Evolutionary conservation across 1,140 invertebrate genomes (phyloP), one percentile per base, ranked within the genome.

Genomic region (Drosophila watanabei): DNA sequence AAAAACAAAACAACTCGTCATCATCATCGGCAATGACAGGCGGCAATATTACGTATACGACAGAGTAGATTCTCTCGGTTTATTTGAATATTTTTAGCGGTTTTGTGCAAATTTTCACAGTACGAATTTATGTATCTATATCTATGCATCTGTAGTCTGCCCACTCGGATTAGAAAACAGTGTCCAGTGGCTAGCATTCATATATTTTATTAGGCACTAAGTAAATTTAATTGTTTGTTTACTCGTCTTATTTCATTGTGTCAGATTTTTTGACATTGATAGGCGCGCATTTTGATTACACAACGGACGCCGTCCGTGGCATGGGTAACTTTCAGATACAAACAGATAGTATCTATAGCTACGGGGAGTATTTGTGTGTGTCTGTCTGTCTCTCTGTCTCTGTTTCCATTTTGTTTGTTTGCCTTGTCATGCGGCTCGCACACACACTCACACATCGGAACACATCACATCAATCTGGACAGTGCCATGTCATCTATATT

Each of bases 201-300:
- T 91, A 79, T 91, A 81, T 91, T 91, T 91, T 91, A 91, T 91
- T 83, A 91, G 87, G 80, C 80, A 71, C 83, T 81, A 81, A 91
- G 80, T 79, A 91, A 61, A 91, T 88, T 91, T 91, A 91, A 91
- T 91, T 91, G 87, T 91, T 91, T 91, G 87, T 91, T 91, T 91
- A 91, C 87, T 79, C 83, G 83, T 78, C 77, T 76, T 83, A 83
- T 90, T 80, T 82, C 80, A 91, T 90, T 91, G 80, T 90, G 87
- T 91, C 87, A 87, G 87, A 91, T 91, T 91, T 79, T 87, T 78
- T 83, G 87, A 91, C 87, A 91, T 87, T 91, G 87, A 91, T 91
- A 91, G 84, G 87, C 80, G 88, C 80, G 83, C 87, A 87, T 81
- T 91, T 91, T 87, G 82, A 91, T 91, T 91, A 87, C 80, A 83